Conservation (phyloP, 2,113 vertebrate species). For the Vulpes vulpes region DNA sequence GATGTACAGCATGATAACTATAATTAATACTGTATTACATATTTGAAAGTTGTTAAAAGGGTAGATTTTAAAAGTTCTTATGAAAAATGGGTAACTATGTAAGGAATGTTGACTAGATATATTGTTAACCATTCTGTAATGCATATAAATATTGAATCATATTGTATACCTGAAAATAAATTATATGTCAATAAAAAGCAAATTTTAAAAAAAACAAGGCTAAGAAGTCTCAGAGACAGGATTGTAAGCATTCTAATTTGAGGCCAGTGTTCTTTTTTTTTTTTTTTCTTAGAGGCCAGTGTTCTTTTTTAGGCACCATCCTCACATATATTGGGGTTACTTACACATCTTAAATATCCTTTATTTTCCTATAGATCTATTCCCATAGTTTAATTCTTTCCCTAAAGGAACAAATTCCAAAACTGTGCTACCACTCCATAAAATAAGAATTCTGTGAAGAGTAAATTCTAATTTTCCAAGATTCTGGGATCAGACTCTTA, state of each 20-base stretch:
- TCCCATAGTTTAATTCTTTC: neutral
- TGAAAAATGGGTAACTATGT: neutral
- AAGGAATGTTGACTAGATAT: neutral
- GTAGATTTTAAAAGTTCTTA: neutral
- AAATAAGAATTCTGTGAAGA: neutral
- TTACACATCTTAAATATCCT: neutral
- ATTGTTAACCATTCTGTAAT: neutral
- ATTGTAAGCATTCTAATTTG: neutral
- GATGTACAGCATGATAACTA: neutral
- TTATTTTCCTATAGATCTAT: neutral
- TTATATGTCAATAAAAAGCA: neutral
- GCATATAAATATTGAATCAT: neutral
- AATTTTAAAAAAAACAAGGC: neutral
- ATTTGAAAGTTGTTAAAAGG: neutral
- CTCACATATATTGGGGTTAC: neutral
- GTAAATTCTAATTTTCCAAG: neutral
- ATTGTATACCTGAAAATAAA: neutral
- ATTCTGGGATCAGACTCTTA: neutral
- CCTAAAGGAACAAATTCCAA: neutral
- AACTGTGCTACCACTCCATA: neutral
- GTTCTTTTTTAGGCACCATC: neutral
- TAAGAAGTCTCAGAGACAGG: neutral
- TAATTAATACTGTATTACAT: neutral
- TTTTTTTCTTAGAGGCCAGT: neutral
- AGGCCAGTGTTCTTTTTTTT: neutral